Evolutionary conservation across 1,140 invertebrate genomes (phyloP), one percentile per base, ranked within the genome.

Genomic region (Eriocheir sinensis): DNA sequence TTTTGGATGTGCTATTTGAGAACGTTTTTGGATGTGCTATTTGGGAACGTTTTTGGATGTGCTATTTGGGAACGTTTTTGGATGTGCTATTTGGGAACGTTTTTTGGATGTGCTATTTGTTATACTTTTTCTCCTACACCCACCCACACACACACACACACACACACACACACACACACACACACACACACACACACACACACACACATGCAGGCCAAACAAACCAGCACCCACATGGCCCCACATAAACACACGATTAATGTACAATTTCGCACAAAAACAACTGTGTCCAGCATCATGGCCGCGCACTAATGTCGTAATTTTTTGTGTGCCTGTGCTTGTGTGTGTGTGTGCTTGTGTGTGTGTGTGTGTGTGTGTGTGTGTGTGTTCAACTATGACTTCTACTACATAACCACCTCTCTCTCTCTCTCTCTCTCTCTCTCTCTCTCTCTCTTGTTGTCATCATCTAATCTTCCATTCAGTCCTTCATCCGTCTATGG

Each of bases 101-200:
- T 53, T 21, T 12, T 21, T n/a, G n/a, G 21, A 53, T 53, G 17
- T 34, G 12, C 21, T 36, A 4, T 40, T 3, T 85, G 27, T 17
- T n/a, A n/a, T n/a, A n/a, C n/a, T n/a, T n/a, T 85, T 32, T 3
- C 17, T 30, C 17, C 27, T 3, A 88, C 36, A 36, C n/a, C 17
- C 27, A 40, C 53, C 9, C 53, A 60, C 53, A 60, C 53, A 60
- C 53, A 60, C 53, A 60, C 53, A 60, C 53, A 60, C 53, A 60
- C 53, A 60, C 53, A 60, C 60, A 72, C 60, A 72, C 60, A 72
- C 60, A 72, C 60, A 89, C 88, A 44, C 90, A 91, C 90, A 91
- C 90, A 91, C 60, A 81, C 90, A 80, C 90, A 91, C 90, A 91
- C 36, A 80, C 60, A 80, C 90, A 91, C 90, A 80, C 60, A 80